Conservation (phyloP, 1,140 invertebrate genomes). For the Chrysomallon squamiferum region DNA sequence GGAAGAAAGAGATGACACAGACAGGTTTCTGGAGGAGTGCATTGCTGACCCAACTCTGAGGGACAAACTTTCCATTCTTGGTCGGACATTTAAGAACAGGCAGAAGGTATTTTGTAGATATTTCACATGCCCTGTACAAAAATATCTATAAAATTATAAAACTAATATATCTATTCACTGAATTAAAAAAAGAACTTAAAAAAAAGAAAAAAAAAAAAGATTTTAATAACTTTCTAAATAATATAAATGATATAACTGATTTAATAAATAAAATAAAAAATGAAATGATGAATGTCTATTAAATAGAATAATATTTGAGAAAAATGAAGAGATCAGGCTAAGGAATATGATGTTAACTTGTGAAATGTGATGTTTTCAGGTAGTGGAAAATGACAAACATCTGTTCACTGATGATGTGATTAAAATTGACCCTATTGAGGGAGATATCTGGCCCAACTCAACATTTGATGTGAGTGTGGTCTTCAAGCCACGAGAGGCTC, state of each 20-base stretch:
- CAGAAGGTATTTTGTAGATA: constrained; percentile 55
- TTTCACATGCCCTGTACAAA: not conserved
- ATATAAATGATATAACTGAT: no score
- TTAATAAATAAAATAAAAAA: no score
- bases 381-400: constrained; percentile 53
- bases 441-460: constrained; percentile 64
- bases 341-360: no score
- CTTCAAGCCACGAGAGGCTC: constrained; percentile 61
- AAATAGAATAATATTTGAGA: no score
- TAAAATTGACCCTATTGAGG: constrained; percentile 63
- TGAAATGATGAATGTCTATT: no score
- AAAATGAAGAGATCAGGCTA: no score
- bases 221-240: no score
- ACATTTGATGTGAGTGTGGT: constrained; percentile 56
- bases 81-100: constrained; percentile 60
- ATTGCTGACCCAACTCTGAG: constrained; percentile 55
- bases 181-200: not conserved
- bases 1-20: constrained; percentile 52
- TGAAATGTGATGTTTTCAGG: no score
- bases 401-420: constrained; percentile 61
- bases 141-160: not conserved
- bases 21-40: constrained; percentile 59
- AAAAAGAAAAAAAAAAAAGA: no score
- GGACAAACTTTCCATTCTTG: constrained; percentile 61
- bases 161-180: not conserved